Evolutionary conservation across 1,140 invertebrate genomes (phyloP).

Genomic region (Lasioglossum albipes): DNA sequence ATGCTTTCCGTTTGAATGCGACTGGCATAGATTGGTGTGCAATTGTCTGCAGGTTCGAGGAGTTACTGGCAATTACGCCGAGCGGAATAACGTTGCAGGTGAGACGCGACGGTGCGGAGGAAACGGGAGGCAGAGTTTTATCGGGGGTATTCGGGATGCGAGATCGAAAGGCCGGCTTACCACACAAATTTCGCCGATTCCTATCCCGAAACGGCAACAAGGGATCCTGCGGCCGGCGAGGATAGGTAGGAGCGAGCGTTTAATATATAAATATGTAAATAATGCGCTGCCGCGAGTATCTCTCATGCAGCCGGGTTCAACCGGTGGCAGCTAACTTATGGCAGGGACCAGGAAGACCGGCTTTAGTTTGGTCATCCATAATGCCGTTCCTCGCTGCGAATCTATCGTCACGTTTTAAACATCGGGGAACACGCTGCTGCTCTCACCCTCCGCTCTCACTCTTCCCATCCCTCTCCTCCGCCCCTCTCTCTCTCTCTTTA

Average conservation of each 20-base stretch:
- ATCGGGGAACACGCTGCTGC: slow-evolving; percentile 12
- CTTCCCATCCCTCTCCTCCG: not conserved
- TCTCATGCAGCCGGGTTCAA: slow-evolving; percentile 69
- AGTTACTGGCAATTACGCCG: not conserved
- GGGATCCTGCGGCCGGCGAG: slow-evolving; percentile 45
- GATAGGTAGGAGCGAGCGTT: slow-evolving; percentile 55
- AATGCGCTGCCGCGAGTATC: slow-evolving; percentile 71
- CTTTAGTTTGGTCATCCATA: slow-evolving; percentile 59
- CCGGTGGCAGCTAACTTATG: slow-evolving; percentile 75
- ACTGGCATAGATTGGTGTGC: no score
- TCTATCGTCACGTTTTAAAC: slow-evolving; percentile 70
- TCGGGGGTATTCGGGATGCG: slow-evolving; percentile 28
- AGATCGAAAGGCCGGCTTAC: slow-evolving; percentile 19
- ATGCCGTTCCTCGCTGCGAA: slow-evolving; percentile 68
- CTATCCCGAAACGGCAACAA: slow-evolving; percentile 53
- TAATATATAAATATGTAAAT: slow-evolving; percentile 78
- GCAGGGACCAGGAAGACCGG: slow-evolving; percentile 65
- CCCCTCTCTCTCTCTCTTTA: not conserved
- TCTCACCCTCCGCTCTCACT: not conserved
- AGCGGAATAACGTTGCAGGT: not conserved
- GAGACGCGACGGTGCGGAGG: not conserved
- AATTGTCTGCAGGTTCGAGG: no score
- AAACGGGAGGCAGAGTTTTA: slow-evolving; percentile 24
- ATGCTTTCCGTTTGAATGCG: no score
- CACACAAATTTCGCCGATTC: slow-evolving; percentile 53